Evolutionary conservation across 2,888 invertebrate species (phyloP).

Genomic region (Pycnomerus fuliginosus): DNA sequence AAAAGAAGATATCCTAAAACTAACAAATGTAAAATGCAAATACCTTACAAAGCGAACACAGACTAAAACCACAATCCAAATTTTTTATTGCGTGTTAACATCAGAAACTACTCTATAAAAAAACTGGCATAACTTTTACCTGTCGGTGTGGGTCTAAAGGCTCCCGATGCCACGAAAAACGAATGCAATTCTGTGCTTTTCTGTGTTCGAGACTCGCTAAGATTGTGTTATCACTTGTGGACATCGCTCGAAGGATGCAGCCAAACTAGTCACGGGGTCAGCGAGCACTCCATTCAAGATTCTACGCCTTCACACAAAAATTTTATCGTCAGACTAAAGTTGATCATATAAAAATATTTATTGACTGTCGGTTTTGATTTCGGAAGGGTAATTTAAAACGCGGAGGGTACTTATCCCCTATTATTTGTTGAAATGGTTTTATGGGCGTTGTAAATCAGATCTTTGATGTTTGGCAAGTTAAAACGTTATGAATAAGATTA

Average conservation of each 20-base stretch:
- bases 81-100: conserved; percentile 51
- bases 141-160: conserved; percentile 44
- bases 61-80: conserved; percentile 40
- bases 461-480: too few species aligned
- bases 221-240: conserved; percentile 50
- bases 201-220: conserved; percentile 42
- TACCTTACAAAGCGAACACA: conserved; percentile 43
- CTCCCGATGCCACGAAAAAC: conserved; percentile 41
- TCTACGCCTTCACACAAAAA: conserved; percentile 21
- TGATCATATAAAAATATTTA: too few species aligned
- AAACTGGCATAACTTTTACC: conserved; percentile 43
- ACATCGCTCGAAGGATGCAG: conserved; percentile 38
- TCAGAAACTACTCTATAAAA: conserved; percentile 48
- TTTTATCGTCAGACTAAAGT: conserved; percentile 20
- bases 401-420: too few species aligned
- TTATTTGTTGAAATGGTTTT: too few species aligned
- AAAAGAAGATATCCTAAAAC: conserved; percentile 38
- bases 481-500: too few species aligned
- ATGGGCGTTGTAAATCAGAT: too few species aligned
- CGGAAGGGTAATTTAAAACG: too few species aligned
- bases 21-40: conserved; percentile 49
- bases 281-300: conserved; percentile 20
- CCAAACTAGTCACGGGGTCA: conserved; percentile 26
- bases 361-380: too few species aligned
- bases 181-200: conserved; percentile 45